These are phyloP conservation scores for Hipposideros armiger DNA, from an alignment of 2,113 vertebrate genomes.

Conservation along the genomic window DNA sequence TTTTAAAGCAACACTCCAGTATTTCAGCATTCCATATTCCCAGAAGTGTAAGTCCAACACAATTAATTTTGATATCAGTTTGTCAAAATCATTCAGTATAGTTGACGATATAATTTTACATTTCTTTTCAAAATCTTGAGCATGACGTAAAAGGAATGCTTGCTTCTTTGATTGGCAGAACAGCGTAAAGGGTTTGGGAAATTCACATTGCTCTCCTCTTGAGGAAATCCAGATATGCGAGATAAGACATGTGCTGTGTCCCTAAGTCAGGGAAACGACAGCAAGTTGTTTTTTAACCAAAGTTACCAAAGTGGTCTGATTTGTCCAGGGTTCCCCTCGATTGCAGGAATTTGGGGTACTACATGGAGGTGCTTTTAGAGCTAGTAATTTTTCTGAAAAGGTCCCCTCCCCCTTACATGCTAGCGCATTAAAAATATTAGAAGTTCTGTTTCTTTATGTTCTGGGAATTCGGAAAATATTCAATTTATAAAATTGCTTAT, in stretches of 20 bases:
- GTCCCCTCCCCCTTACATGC: not conserved
- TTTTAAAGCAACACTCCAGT: not conserved
- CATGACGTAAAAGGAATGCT: fast-evolving
- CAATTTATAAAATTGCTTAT: not conserved
- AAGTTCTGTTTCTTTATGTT: not conserved
- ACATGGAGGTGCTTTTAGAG: not conserved
- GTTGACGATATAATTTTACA: not conserved
- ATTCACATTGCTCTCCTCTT: not conserved
- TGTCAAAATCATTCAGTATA: not conserved
- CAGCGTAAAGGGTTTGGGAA: not conserved
- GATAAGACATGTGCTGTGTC: fast-evolving
- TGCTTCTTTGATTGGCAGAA: not conserved
- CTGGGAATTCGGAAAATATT: not conserved
- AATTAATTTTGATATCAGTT: too few relatives aligned
- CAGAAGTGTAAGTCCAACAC: not conserved
- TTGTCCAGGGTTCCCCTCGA: not conserved
- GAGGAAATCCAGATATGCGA: not conserved
- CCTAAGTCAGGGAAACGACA: not conserved
- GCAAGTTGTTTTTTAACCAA: not conserved
- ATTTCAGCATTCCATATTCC: too few relatives aligned
- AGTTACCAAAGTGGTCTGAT: not conserved
- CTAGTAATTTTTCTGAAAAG: not conserved
- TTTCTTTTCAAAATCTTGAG: not conserved
- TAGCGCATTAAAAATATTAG: not conserved
- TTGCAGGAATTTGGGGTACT: not conserved